Conservation (phyloP, 2,797 vertebrate genomes). For the Myotis findleyi region DNA sequence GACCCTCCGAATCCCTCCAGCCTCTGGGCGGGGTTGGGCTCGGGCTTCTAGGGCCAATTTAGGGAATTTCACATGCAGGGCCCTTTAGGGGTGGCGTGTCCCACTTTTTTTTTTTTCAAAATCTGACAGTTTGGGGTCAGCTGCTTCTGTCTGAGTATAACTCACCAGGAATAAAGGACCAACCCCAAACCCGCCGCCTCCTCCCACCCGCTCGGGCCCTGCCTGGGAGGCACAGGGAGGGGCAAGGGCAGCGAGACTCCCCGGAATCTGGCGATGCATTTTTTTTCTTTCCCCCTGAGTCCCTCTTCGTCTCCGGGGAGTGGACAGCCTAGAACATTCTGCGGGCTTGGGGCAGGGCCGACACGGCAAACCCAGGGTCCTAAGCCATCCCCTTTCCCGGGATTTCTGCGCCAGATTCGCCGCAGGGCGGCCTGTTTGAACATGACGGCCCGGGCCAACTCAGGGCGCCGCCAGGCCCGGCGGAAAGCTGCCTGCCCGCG, state of each 20-base stretch:
- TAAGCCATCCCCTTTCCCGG: conserved; percentile 55
- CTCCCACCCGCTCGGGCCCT: not conserved
- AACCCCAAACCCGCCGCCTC: not conserved
- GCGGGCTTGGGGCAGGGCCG: conserved; percentile 66
- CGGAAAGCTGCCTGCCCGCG: not conserved
- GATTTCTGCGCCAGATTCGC: conserved; percentile 50
- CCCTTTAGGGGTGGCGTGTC: not conserved
- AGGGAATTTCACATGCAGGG: conserved; percentile 55
- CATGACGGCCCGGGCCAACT: not conserved
- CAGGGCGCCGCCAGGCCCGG: not conserved
- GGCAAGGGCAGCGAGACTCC: not conserved
- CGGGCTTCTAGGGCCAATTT: conserved; percentile 70
- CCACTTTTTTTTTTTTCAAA: conserved; percentile 31
- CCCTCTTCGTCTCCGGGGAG: conserved; percentile 73
- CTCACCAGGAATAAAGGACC: not conserved
- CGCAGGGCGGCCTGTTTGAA: conserved; percentile 10
- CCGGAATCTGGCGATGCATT: not conserved
- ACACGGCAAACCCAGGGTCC: conserved; percentile 73
- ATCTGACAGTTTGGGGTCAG: conserved; percentile 8
- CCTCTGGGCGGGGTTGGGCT: conserved; percentile 43
- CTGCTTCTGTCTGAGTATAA: not conserved
- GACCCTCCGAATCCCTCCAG: not conserved
- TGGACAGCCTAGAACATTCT: conserved; percentile 77
- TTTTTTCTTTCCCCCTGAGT: conserved; percentile 3
- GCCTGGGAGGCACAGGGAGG: not conserved